Evolutionary conservation across 2,888 invertebrate species (phyloP), one percentile per base, ranked within the genome.

Genomic region (Isotomurus palustris): DNA sequence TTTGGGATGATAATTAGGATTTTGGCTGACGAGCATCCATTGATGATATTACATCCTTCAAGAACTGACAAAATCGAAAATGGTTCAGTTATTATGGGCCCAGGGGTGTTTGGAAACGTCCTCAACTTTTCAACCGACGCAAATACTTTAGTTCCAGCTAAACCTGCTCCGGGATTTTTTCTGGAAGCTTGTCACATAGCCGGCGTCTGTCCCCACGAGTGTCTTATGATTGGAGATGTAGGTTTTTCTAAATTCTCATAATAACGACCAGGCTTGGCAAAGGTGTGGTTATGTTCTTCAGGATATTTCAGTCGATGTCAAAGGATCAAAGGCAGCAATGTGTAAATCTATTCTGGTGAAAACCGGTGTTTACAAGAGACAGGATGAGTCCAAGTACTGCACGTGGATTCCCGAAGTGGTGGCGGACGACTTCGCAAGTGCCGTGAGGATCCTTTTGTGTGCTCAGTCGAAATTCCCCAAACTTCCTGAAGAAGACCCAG

Each of bases 161-260:
- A 60, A 25, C 60, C 60, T 17, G 43, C 36, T 24, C 14, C 5
- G 6, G 47, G 28, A 14, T 60, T 60, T 54, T 60, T 40, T 28
- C 35, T 45, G 5, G 35, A 32, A 4, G 49, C 57, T 35, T 50
- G 53, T 22, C 25, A 29, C 14, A 49, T 50, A 28, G 22, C 32
- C 27, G 53, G 47, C 0, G 53, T 52, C 21, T 24, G 28, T 12
- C 49, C 53, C 22, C 28, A 36, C 5, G 43, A 51, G 45, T 43
- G 50, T 38, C 44, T 60, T 1, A 28, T 60, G 22, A 57, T 60
- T 50, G 60, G 60, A 45, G 60, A 60, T 51, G 60, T 60, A 57
- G 44, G 55, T 38, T 17, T 24, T 36, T 10, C 35, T 19, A 27
- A 10, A 19, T n/a, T 41, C 5, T 28, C 5, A 41, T 32, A 14